These are phyloP conservation scores for Drosophila meridionalis DNA, from an alignment of 2,888 invertebrate genomes.

Conservation along the genomic window DNA sequence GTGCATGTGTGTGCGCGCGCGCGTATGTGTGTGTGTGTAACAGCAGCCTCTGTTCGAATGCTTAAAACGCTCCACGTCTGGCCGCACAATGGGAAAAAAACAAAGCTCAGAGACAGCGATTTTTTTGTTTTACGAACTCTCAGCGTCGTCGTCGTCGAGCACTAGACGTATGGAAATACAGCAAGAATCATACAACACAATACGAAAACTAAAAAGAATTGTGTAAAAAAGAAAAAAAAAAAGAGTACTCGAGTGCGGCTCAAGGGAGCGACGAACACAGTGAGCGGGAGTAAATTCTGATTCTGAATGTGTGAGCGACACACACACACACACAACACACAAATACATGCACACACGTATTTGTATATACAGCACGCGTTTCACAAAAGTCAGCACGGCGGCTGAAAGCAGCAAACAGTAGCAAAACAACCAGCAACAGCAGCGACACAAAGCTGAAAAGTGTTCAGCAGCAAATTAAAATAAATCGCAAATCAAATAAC, in stretches of 20 bases:
- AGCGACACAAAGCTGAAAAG: conserved; percentile 35
- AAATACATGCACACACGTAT: background rate
- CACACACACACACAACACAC: conserved; percentile 1
- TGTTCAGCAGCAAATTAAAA: conserved; percentile 27
- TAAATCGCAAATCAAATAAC: conserved; percentile 39
- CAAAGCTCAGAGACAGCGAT: conserved; percentile 30
- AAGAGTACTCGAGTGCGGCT: conserved; percentile 32
- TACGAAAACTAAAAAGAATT: conserved; percentile 12
- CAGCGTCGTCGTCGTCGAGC: conserved; percentile 3
- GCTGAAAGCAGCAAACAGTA: conserved; percentile 51
- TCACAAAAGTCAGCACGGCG: conserved; percentile 46
- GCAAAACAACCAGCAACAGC: conserved; percentile 49
- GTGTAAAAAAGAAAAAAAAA: background rate
- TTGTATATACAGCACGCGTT: conserved; percentile 24
- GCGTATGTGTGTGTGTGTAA: background rate
- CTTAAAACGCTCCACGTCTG: conserved; percentile 17
- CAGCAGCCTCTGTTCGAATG: background rate
- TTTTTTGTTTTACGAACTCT: conserved; percentile 14
- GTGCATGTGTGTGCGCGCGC: conserved; percentile 1
- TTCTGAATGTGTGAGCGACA: conserved; percentile 18
- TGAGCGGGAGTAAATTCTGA: conserved; percentile 49
- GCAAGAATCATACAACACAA: conserved; percentile 16
- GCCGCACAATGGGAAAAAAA: conserved; percentile 9
- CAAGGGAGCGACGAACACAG: conserved; percentile 37
- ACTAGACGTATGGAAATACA: conserved; percentile 6